Evolutionary conservation across 2,113 vertebrate species (phyloP).

Genomic region (Numenius arquata): DNA sequence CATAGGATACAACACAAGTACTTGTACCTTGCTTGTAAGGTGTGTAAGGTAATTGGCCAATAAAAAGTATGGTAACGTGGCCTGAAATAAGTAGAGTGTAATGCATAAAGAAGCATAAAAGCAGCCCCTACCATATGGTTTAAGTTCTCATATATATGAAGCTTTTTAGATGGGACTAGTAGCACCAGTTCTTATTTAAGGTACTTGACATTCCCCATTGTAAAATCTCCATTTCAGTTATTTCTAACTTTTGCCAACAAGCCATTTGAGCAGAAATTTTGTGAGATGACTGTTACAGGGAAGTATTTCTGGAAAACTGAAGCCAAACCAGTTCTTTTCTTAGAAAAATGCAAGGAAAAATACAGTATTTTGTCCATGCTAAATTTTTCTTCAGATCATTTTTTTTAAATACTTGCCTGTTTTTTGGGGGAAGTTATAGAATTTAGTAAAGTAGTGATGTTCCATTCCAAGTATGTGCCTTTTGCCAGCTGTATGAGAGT

Average conservation of each 20-base stretch:
- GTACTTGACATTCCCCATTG: not conserved
- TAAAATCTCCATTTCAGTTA: not conserved
- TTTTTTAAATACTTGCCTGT: not conserved
- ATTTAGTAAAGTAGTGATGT: not conserved
- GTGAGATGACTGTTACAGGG: not conserved
- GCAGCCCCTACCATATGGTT: not conserved
- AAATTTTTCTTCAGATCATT: not conserved
- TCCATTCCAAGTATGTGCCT: not conserved
- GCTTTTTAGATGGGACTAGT: not conserved
- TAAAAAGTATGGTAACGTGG: not conserved
- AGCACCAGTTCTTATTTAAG: not conserved
- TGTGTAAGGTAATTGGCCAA: not conserved
- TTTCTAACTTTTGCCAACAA: not conserved
- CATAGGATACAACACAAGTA: not conserved
- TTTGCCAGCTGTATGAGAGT: not conserved
- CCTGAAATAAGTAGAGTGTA: not conserved
- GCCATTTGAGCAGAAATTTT: not conserved
- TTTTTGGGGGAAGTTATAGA: not conserved
- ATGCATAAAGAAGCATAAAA: not conserved
- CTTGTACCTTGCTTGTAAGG: not conserved
- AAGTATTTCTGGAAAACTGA: slow-evolving; percentile 6
- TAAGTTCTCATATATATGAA: not conserved
- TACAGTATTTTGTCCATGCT: not conserved
- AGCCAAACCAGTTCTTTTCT: not conserved
- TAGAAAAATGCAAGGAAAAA: not conserved